Percentiles rank a stretch among this genome's conserved stretches.
Conservation (phyloP, 2,797 vertebrate genomes). For the Fistularia commersonii region DNA sequence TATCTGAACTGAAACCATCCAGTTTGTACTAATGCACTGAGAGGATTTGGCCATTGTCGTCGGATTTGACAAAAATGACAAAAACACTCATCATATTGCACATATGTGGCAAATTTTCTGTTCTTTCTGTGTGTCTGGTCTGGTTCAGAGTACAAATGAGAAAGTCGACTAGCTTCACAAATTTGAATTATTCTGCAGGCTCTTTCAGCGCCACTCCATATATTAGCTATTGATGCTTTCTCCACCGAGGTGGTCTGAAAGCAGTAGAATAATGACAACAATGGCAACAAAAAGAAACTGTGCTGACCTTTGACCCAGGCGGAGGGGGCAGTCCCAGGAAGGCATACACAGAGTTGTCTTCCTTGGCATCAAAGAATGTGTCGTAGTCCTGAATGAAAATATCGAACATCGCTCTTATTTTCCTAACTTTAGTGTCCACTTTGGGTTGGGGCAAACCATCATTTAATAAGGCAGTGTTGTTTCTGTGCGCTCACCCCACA, state of each 20-base stretch:
- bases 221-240: not conserved
- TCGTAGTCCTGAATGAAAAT: slow-evolving; percentile 87
- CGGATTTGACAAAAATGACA: too few species aligned
- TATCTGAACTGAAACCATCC: too few species aligned
- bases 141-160: too few species aligned
- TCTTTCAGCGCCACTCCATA: too few species aligned
- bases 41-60: too few species aligned
- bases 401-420: not conserved
- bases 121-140: too few species aligned
- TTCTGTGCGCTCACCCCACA: slow-evolving; percentile 81
- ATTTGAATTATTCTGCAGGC: too few species aligned
- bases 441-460: too few species aligned
- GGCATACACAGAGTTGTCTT: slow-evolving; percentile 90
- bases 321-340: slow-evolving; percentile 93
- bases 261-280: not conserved
- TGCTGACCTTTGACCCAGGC: slow-evolving; percentile 88
- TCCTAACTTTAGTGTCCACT: not conserved
- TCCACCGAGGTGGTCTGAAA: not conserved
- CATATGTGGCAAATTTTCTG: too few species aligned
- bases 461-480: not conserved
- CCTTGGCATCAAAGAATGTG: slow-evolving; percentile 96
- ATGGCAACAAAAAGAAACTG: slow-evolving; percentile 13
- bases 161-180: too few species aligned
- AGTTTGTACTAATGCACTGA: too few species aligned
- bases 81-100: too few species aligned